These are phyloP conservation scores for Characodon lateralis DNA, from an alignment of 2,797 vertebrate species.

Conservation along the genomic window DNA sequence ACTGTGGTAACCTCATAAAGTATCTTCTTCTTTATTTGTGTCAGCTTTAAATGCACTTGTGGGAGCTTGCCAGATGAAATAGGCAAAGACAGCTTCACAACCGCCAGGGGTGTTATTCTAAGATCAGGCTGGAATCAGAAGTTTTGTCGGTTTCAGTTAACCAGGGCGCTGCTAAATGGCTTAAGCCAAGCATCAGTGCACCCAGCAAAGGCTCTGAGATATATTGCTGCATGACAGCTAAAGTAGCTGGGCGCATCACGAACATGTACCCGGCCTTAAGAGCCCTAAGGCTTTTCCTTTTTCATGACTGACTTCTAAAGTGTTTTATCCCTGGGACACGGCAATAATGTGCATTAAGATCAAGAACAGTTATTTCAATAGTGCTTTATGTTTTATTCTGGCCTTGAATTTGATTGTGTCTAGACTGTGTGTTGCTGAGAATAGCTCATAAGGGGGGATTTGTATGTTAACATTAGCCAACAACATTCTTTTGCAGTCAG, in stretches of 20 bases:
- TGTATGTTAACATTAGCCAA: conserved; percentile 19
- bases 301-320: conserved; percentile 87
- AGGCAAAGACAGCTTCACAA: conserved; percentile 69
- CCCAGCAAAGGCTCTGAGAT: conserved; percentile 69
- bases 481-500: background rate
- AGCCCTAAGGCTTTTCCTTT: conserved; percentile 78
- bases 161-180: conserved; percentile 73
- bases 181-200: conserved; percentile 77
- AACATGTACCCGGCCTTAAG: conserved; percentile 77
- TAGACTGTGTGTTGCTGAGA: conserved; percentile 66
- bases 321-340: conserved; percentile 86
- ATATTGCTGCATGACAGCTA: conserved; percentile 81
- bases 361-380: conserved; percentile 86
- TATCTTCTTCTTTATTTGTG: conserved; percentile 66
- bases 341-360: conserved; percentile 87
- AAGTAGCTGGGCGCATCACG: conserved; percentile 80
- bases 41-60: conserved; percentile 66
- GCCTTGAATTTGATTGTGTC: conserved; percentile 65
- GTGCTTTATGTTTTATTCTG: conserved; percentile 89
- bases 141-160: conserved; percentile 81
- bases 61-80: conserved; percentile 60
- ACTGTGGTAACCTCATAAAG: conserved; percentile 62
- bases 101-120: conserved; percentile 77
- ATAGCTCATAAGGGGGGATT: conserved; percentile 47
- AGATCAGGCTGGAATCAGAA: conserved; percentile 79